Percentiles rank a stretch among this genome's conserved stretches.
Conservation (phyloP, 1,140 invertebrate species). For the Pissodes strobi region DNA sequence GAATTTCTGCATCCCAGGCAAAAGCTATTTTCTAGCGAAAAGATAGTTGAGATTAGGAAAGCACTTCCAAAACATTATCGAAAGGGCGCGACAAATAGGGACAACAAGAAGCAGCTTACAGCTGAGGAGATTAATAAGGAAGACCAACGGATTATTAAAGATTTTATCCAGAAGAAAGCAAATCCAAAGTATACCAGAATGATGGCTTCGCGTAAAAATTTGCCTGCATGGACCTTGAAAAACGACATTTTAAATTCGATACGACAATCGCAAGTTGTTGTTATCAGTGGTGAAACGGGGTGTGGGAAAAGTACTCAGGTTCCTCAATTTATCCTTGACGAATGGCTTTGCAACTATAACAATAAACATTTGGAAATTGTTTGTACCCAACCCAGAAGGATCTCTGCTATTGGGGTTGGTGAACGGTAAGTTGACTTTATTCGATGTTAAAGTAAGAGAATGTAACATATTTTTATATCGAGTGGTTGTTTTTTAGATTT, state of each 20-base stretch:
- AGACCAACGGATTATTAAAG: conserved; percentile 65
- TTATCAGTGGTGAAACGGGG: conserved; percentile 85
- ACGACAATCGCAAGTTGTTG: conserved; percentile 68
- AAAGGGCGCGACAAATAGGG: conserved; percentile 60
- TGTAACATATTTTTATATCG: too few species aligned
- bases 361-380: conserved; percentile 75
- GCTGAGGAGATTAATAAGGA: conserved; percentile 62
- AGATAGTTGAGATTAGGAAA: conserved; percentile 48
- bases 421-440: conserved; percentile 64
- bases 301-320: conserved; percentile 91
- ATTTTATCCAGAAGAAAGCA: conserved; percentile 63
- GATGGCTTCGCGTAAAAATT: conserved; percentile 62
- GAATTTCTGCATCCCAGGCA: conserved; percentile 60
- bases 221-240: conserved; percentile 71
- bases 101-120: conserved; percentile 59
- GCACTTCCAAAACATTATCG: conserved; percentile 63
- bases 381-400: conserved; percentile 89
- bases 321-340: conserved; percentile 89
- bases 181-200: conserved; percentile 68
- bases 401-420: conserved; percentile 91
- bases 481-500: too few species aligned
- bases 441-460: too few species aligned
- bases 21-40: conserved; percentile 48
- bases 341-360: conserved; percentile 64
- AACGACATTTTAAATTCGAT: conserved; percentile 69